Evolutionary conservation across 2,113 vertebrate genomes (phyloP).

Genomic region (Ochotona curzoniae): DNA sequence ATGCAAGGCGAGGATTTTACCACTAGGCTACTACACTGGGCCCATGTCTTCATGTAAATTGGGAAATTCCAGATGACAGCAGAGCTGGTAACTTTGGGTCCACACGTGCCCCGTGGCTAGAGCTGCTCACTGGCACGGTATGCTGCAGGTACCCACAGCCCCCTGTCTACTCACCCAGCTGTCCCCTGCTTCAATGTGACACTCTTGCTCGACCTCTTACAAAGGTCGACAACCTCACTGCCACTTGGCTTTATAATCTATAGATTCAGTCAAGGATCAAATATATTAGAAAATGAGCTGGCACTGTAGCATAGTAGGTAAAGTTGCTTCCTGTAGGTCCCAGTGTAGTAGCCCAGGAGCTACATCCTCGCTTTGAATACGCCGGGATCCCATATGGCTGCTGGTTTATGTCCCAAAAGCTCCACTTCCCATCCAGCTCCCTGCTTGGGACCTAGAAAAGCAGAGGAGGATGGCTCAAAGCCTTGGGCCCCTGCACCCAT

Average conservation of each 20-base stretch:
- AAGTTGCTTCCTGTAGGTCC: too few relatives aligned
- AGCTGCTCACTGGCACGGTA: background rate
- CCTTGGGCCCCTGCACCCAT: too few relatives aligned
- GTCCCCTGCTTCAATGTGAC: background rate
- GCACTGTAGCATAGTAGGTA: too few relatives aligned
- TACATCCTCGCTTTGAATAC: too few relatives aligned
- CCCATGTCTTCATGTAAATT: background rate
- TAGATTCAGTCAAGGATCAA: background rate
- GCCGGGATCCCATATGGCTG: too few relatives aligned
- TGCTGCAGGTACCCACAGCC: background rate
- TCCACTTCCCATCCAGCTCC: too few relatives aligned
- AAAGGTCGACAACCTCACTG: background rate
- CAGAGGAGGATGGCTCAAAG: too few relatives aligned
- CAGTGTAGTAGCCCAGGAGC: too few relatives aligned
- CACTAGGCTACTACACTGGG: too few relatives aligned
- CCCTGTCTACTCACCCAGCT: background rate
- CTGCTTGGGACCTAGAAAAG: too few relatives aligned
- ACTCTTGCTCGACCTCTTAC: background rate
- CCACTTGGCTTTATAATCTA: background rate
- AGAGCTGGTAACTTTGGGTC: background rate
- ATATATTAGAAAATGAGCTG: background rate
- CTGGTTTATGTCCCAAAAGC: too few relatives aligned
- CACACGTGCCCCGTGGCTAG: background rate
- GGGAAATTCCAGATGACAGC: background rate
- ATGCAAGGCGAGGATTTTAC: too few relatives aligned